Evolutionary conservation across 2,113 vertebrate genomes (phyloP).

Genomic region (Stigmatopora argus): DNA sequence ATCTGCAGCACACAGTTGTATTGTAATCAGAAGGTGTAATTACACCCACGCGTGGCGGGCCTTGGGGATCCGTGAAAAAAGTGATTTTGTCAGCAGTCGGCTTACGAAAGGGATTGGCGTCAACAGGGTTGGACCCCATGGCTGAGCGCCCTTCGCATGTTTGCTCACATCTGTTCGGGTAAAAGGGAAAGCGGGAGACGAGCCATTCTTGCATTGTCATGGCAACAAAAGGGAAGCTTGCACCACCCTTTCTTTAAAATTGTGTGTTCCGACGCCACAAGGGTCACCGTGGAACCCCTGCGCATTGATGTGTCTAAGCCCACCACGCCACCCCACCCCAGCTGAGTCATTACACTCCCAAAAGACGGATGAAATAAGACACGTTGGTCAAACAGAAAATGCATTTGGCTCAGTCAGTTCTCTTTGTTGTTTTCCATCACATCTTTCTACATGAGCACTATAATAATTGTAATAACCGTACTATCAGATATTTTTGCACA

Average conservation of each 20-base stretch:
- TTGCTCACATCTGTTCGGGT: slow-evolving; percentile 51
- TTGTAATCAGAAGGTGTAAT: slow-evolving; percentile 26
- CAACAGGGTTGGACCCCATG: slow-evolving; percentile 31
- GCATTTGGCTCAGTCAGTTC: slow-evolving; percentile 30
- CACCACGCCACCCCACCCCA: background rate
- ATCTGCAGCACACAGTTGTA: background rate
- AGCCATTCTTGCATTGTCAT: slow-evolving; percentile 56
- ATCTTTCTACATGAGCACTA: slow-evolving; percentile 22
- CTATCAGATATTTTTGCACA: slow-evolving; percentile 25
- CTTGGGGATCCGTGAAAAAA: slow-evolving; percentile 21
- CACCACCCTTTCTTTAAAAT: background rate
- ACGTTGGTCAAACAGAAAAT: slow-evolving; percentile 48
- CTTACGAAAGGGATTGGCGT: slow-evolving; percentile 8
- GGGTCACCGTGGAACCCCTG: slow-evolving; percentile 31
- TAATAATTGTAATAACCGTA: slow-evolving; percentile 43
- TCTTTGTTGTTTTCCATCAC: slow-evolving; percentile 25
- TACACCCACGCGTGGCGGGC: slow-evolving; percentile 15
- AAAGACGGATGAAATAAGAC: slow-evolving; percentile 40
- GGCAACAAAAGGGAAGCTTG: slow-evolving; percentile 58
- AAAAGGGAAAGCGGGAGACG: slow-evolving; percentile 30
- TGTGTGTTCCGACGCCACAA: slow-evolving; percentile 12
- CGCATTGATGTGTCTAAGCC: slow-evolving; percentile 19
- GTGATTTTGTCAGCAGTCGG: slow-evolving; percentile 32
- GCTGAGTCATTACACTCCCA: slow-evolving; percentile 52
- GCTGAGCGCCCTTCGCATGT: slow-evolving; percentile 42